Evolutionary conservation across 2,888 invertebrate species (phyloP).

Genomic region (Bruchidius siliquastri): DNA sequence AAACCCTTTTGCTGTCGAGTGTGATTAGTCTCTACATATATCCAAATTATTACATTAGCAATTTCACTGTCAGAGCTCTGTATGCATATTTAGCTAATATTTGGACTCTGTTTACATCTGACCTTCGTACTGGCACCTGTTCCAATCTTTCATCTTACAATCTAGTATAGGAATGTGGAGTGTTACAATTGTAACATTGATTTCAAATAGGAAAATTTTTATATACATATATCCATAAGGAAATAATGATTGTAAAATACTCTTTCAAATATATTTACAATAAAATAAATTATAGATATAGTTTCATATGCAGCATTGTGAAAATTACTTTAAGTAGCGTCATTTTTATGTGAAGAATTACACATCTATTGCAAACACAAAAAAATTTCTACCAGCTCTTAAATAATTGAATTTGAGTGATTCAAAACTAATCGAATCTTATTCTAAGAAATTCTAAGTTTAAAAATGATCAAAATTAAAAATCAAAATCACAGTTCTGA

Average conservation of each 20-base stretch:
- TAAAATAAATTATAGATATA: constrained; percentile 1
- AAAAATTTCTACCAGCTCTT: too few species aligned
- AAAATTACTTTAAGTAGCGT: neutral
- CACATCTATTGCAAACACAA: too few species aligned
- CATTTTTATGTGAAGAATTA: neutral
- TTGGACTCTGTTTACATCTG: constrained; percentile 26
- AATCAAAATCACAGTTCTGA: too few species aligned
- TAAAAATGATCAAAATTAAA: too few species aligned
- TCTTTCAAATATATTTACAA: neutral
- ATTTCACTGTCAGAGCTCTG: neutral
- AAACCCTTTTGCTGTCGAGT: too few species aligned
- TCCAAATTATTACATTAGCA: neutral
- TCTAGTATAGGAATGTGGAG: constrained; percentile 22
- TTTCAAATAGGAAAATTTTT: constrained; percentile 11
- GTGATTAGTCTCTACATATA: too few species aligned
- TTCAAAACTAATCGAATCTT: too few species aligned
- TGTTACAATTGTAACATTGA: constrained; percentile 16
- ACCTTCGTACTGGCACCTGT: constrained; percentile 35
- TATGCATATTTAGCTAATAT: constrained; percentile 12
- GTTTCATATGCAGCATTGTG: constrained; percentile 3
- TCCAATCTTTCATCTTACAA: constrained; percentile 22
- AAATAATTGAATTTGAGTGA: too few species aligned
- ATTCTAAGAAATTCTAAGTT: too few species aligned
- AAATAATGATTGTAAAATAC: neutral
- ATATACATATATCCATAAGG: neutral